phyloP scores from a whole-genome alignment of 2,888 invertebrate species.

The Aspidiotus rigidus region DNA sequence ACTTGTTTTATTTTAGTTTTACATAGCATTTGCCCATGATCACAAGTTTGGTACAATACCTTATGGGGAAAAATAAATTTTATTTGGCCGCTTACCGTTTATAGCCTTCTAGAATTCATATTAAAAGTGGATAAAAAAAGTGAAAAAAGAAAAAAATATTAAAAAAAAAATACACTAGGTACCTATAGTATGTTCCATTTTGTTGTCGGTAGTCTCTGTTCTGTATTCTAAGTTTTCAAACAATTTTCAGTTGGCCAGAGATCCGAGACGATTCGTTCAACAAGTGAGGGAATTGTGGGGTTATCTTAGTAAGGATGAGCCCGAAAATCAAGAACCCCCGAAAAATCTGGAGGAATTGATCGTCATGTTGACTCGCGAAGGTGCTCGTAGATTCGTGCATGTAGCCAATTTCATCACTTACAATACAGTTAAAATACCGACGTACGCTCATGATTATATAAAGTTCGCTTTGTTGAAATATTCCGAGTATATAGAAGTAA shows the following conservation, averaged over 20 bases:
- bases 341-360: conserved; percentile 66
- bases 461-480: conserved; percentile 11
- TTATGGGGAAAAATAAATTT: too few relatives aligned
- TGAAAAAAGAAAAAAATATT: too few relatives aligned
- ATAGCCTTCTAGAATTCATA: too few relatives aligned
- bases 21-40: too few relatives aligned
- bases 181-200: too few relatives aligned
- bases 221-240: conserved; percentile 18
- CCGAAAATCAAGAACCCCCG: conserved; percentile 75
- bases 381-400: conserved; percentile 66
- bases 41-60: too few relatives aligned
- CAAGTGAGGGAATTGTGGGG: conserved; percentile 65
- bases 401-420: conserved; percentile 61
- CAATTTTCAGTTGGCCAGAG: conserved; percentile 58
- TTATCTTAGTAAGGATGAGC: conserved; percentile 63
- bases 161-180: too few relatives aligned
- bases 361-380: conserved; percentile 65
- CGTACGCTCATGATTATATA: conserved; percentile 38
- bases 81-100: too few relatives aligned
- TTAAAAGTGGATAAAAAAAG: too few relatives aligned
- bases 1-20: too few relatives aligned
- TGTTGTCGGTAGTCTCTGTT: too few relatives aligned
- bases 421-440: conserved; percentile 52
- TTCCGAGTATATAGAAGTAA: conserved; percentile 24
- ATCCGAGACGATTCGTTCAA: conserved; percentile 62